phyloP scores from a whole-genome alignment of 2,888 invertebrate genomes.

The Loripinus fragilis region DNA sequence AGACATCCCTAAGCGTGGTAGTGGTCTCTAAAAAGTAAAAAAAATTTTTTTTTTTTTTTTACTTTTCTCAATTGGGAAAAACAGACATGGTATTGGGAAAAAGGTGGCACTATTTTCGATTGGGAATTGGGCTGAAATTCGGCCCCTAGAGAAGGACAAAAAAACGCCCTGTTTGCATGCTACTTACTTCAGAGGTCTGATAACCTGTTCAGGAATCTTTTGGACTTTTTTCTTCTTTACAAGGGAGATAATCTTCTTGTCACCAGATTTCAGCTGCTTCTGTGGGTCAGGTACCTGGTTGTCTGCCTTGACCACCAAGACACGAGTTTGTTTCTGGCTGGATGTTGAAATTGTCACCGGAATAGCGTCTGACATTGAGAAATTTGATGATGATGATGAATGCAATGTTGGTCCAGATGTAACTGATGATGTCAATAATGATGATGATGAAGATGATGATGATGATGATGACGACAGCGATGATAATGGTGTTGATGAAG shows the following conservation, averaged over 20 bases:
- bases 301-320: conserved; percentile 43
- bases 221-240: conserved; percentile 45
- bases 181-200: conserved; percentile 49
- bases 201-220: conserved; percentile 28
- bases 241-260: conserved; percentile 52
- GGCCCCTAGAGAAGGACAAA: too few relatives aligned
- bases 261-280: not conserved
- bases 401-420: not conserved
- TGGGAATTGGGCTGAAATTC: too few relatives aligned
- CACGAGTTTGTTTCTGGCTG: conserved; percentile 38
- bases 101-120: too few relatives aligned
- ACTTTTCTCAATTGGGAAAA: too few relatives aligned
- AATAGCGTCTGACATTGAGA: conserved; percentile 3
- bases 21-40: too few relatives aligned
- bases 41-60: too few relatives aligned
- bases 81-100: too few relatives aligned
- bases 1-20: too few relatives aligned
- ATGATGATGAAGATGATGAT: not conserved
- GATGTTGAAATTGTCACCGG: conserved; percentile 45
- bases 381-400: not conserved
- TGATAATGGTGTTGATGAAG: not conserved
- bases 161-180: too few relatives aligned
- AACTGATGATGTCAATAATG: not conserved
- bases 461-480: not conserved
- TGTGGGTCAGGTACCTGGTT: conserved; percentile 1